Base-by-base conservation (phyloP, 1,140 invertebrate species). In the Cyphomyrmex costatus region DNA sequence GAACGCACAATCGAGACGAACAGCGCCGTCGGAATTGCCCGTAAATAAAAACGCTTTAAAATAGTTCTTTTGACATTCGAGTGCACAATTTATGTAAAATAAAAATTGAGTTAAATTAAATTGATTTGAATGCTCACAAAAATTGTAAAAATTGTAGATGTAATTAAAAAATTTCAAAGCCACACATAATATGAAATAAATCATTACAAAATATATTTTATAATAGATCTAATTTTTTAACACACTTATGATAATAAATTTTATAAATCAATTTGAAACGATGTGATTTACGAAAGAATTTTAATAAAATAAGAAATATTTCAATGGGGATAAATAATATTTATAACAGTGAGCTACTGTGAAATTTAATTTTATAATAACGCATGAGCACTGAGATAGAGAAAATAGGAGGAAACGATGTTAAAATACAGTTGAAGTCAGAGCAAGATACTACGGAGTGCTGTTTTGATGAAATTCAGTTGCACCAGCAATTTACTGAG, bases 381-480 rank as follows among this genome's bases (percentile, higher is more conserved):
- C 16, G 12, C 21, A 6, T 24, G 36, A n/a, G 53, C 12, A 58
- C 21, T 30, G 21, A 27, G 24, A 56, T 49, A 21, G n/a, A 56
- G 36, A 42, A 42, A 42, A 42, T 30, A 12, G 51, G 19, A 46
- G 79, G 68, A 49, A 60, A 60, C 24, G 36, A 33, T 74, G 79
- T 83, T 83, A 83, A 83, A 74, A 61, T 82, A 60, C 53, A 74
- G 79, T 73, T 73, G 53, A 82, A 82, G 53, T 73, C 66, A 10
- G 36, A 36, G 24, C 56, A 21, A 56, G 27, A 83, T 46, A 83
- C 68, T 42, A 19, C 36, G 24, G 53, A 74, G 68, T 73, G 68
- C 53, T 83, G 79, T 83, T 83, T 83, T 83, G 79, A 74, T 83
- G 79, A 74, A 83, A 83, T 83, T 83, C 68, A 83, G 53, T 42